phyloP scores from a whole-genome alignment of 2,888 invertebrate species.

The Cepaea hortensis region DNA sequence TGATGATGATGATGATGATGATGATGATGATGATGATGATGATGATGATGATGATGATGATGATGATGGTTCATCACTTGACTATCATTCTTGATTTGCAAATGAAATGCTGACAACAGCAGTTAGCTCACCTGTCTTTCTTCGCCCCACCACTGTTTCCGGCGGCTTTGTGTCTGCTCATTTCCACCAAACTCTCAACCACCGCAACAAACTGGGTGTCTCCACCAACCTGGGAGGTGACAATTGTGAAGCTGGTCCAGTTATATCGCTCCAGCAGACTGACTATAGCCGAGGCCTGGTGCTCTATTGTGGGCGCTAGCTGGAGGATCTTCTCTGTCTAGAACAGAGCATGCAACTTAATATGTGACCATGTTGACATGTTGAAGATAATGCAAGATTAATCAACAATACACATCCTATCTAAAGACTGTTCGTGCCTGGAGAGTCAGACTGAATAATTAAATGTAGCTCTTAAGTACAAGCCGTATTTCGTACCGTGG shows the following conservation, averaged over 20 bases:
- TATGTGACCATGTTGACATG: too few species aligned
- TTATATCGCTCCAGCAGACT: slow-evolving; percentile 53
- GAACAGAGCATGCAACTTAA: background rate
- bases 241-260: slow-evolving; percentile 54
- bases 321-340: slow-evolving; percentile 43
- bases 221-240: slow-evolving; percentile 52
- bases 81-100: too few species aligned
- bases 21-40: slow-evolving; percentile 1
- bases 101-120: background rate
- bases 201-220: slow-evolving; percentile 49
- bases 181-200: slow-evolving; percentile 38
- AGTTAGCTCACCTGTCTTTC: slow-evolving; percentile 29
- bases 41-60: background rate
- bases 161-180: slow-evolving; percentile 37
- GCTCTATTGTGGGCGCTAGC: slow-evolving; percentile 55
- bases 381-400: too few species aligned
- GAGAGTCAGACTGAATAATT: too few species aligned
- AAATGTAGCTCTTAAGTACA: too few species aligned
- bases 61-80: background rate
- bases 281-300: slow-evolving; percentile 53
- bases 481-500: too few species aligned
- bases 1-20: background rate
- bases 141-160: background rate
- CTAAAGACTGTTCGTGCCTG: too few species aligned
- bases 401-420: too few species aligned